Conservation (phyloP, 2,113 vertebrate species). For the Mola mola region DNA sequence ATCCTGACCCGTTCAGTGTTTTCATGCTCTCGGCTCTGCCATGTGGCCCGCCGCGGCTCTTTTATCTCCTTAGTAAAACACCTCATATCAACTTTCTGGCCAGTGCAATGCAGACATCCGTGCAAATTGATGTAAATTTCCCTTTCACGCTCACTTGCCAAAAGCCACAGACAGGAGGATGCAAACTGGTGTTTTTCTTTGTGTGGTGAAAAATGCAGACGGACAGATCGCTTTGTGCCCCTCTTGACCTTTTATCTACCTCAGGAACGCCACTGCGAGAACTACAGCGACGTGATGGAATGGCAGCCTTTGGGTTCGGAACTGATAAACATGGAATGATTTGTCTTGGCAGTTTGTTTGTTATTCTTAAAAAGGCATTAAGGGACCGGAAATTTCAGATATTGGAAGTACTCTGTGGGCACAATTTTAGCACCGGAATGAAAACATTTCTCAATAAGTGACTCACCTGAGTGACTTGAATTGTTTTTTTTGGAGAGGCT, state of each 20-base stretch:
- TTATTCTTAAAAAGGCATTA: constrained; percentile 60
- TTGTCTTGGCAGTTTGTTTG: constrained; percentile 67
- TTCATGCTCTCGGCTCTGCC: constrained; percentile 20
- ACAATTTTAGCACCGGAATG: constrained; percentile 34
- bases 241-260: constrained; percentile 33
- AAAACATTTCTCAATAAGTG: constrained; percentile 54
- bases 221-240: constrained; percentile 17
- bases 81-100: constrained; percentile 46
- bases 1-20: constrained; percentile 54
- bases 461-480: constrained; percentile 44
- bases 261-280: constrained; percentile 9
- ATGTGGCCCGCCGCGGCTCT: constrained; percentile 7
- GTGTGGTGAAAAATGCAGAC: constrained; percentile 2
- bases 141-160: constrained; percentile 48
- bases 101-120: constrained; percentile 55
- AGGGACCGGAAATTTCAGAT: constrained; percentile 10
- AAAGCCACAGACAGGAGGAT: constrained; percentile 32
- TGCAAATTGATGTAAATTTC: constrained; percentile 46
- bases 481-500: constrained; percentile 34
- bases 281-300: too few species aligned
- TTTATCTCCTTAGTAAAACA: constrained; percentile 70
- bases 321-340: constrained; percentile 42
- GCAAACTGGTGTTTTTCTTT: constrained; percentile 13
- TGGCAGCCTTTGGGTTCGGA: constrained; percentile 15
- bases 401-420: constrained; percentile 37